Base-by-base conservation (phyloP, 1,140 invertebrate genomes). In the Drosophila sulfurigaster region DNA sequence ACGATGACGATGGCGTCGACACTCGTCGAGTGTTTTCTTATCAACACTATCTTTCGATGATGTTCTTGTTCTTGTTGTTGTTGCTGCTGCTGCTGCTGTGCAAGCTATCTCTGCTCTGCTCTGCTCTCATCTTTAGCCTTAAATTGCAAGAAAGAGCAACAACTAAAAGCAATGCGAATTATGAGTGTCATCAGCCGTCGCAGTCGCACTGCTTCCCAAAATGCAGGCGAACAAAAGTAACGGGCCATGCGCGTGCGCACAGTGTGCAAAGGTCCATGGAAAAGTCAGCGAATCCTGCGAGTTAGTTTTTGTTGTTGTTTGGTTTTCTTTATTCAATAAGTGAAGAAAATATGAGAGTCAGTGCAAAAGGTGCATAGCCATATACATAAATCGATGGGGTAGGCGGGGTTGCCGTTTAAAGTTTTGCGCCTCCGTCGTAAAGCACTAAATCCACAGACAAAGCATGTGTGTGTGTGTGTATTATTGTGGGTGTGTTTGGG, bases 401-500 rank as follows among this genome's bases (percentile, higher is more conserved):
- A 43, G 43, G 51, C 54, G 20, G 52, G 38, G 60, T 15, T 66
- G 43, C 30, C 45, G 65, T 78, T 73, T 76, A 38, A 82, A 87
- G 82, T 82, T 77, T 79, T 79, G 76, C 62, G 70, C 76, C 72
- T 72, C 58, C 63, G 51, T 88, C 83, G 70, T 89, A 88, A 88
- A 88, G 85, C 83, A 83, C 81, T 83, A 89, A 88, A 78, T 81
- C 85, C 83, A 67, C 69, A 78, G 85, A 88, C 83, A 88, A 88
- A 88, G 72, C 78, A 71, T 69, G 52, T 74, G 32, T 8, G 32
- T 32, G 5, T 64, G 71, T 79, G 66, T 52, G 56, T 59, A 62
- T 46, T 66, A 43, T 70, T 83, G 69, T 79, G 73, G 73, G 67
- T 75, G 68, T 75, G 68, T 75, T 75, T 75, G 72, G 72, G 72